These are phyloP conservation scores for Hypercompe scribonia DNA, from an alignment of 2,888 invertebrate genomes.

Conservation along the genomic window DNA sequence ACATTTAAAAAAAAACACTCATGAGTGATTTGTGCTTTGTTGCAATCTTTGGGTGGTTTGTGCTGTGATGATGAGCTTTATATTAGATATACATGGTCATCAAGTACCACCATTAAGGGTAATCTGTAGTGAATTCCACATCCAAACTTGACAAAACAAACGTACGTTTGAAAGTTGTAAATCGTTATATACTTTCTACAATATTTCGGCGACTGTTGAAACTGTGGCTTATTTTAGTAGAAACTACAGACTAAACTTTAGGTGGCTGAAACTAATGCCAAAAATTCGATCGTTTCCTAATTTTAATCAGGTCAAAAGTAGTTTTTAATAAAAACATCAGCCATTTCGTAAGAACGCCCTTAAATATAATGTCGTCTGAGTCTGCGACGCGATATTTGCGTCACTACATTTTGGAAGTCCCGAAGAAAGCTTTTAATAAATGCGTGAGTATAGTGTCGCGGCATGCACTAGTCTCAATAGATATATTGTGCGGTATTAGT, in stretches of 20 bases:
- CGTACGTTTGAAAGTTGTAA: background rate
- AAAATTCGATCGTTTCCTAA: too few species aligned
- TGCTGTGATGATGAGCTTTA: too few species aligned
- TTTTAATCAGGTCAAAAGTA: background rate
- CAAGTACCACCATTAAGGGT: background rate
- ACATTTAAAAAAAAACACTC: too few species aligned
- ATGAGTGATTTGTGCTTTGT: too few species aligned
- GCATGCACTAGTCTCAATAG: constrained; percentile 49
- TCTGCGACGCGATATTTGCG: constrained; percentile 30
- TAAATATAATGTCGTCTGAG: constrained; percentile 22
- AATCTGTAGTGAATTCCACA: background rate
- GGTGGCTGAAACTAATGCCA: background rate
- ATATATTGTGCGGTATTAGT: constrained; percentile 53
- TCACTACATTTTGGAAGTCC: constrained; percentile 31
- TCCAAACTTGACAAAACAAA: background rate
- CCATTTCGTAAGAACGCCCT: background rate
- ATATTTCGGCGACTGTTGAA: background rate
- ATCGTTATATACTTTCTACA: background rate
- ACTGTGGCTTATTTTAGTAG: background rate
- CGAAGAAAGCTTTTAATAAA: constrained; percentile 55
- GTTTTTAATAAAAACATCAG: background rate
- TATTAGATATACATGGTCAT: background rate
- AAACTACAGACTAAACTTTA: too few species aligned
- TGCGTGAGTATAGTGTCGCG: constrained; percentile 51
- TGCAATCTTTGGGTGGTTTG: too few species aligned